phyloP scores from a whole-genome alignment of 1,140 invertebrate genomes.

The Papilio dardanus region DNA sequence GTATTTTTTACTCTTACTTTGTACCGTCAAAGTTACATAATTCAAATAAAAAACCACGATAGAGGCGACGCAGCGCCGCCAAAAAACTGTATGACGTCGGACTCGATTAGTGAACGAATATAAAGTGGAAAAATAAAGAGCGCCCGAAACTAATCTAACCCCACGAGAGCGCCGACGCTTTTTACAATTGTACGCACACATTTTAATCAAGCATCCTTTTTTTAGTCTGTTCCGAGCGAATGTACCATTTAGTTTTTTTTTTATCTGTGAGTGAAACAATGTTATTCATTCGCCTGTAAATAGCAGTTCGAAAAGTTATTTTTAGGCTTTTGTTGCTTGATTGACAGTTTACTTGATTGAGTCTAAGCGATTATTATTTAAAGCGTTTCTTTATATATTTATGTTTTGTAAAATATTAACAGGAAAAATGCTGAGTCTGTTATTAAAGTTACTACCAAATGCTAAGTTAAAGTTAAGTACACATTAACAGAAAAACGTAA shows the following conservation, averaged over 20 bases:
- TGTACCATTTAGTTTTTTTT: constrained; percentile 62
- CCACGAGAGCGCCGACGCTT: constrained; percentile 58
- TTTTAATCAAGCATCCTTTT: constrained; percentile 77
- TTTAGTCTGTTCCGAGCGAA: constrained; percentile 52
- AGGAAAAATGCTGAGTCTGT: not conserved
- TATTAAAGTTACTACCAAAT: not conserved
- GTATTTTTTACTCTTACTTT: not conserved
- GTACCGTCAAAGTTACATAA: constrained; percentile 4
- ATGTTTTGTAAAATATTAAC: not conserved
- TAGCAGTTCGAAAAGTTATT: not conserved
- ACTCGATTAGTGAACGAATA: constrained; percentile 38
- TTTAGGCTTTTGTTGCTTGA: not conserved
- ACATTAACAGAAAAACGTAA: too few species aligned
- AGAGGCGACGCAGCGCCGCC: constrained; percentile 30
- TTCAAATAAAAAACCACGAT: constrained; percentile 21
- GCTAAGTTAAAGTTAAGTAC: too few species aligned
- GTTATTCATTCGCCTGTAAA: constrained; percentile 46
- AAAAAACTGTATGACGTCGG: constrained; percentile 36
- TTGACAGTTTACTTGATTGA: constrained; percentile 1
- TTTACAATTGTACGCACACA: constrained; percentile 58
- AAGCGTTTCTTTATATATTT: not conserved
- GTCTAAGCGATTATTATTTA: constrained; percentile 30
- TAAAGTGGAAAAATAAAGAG: constrained; percentile 37
- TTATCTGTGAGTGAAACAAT: constrained; percentile 41
- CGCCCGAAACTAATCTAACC: constrained; percentile 67